Percentiles rank a stretch among this genome's conserved stretches.
Evolutionary conservation across 1,140 invertebrate species (phyloP).

Genomic region (Atta texana): DNA sequence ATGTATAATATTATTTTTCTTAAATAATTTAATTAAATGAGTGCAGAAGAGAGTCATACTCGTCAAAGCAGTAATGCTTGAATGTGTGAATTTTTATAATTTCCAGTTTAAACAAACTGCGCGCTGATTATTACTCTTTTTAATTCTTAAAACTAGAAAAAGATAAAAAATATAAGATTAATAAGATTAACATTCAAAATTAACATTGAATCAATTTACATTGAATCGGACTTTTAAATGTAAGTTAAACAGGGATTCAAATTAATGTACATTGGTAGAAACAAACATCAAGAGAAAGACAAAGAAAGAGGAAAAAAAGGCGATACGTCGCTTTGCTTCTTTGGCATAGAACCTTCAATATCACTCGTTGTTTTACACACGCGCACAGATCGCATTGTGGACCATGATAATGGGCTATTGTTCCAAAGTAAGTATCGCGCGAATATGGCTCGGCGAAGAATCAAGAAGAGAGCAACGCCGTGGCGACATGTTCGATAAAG

Average conservation of each 20-base stretch:
- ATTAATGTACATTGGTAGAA: background rate
- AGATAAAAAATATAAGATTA: no score
- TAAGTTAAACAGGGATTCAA: no score
- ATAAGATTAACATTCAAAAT: no score
- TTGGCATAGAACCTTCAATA: background rate
- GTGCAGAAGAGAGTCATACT: no score
- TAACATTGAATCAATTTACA: no score
- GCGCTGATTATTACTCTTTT: no score
- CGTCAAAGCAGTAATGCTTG: no score
- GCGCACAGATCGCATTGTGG: constrained; percentile 48
- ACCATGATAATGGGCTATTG: constrained; percentile 60
- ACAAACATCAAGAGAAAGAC: background rate
- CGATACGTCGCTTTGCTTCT: constrained; percentile 5
- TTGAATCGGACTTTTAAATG: no score
- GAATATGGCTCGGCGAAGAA: constrained; percentile 29
- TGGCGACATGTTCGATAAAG: constrained; percentile 45
- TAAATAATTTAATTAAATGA: background rate
- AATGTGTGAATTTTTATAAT: no score
- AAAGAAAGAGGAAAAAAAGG: background rate
- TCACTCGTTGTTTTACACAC: constrained; percentile 18
- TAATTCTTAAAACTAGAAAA: no score
- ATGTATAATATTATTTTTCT: background rate
- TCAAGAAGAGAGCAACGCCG: background rate
- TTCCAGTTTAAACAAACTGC: no score
- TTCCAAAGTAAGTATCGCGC: constrained; percentile 35